Evolutionary conservation across 1,140 invertebrate species (phyloP), one percentile per base, ranked within the genome.

Genomic region (Plutomurus gul): DNA sequence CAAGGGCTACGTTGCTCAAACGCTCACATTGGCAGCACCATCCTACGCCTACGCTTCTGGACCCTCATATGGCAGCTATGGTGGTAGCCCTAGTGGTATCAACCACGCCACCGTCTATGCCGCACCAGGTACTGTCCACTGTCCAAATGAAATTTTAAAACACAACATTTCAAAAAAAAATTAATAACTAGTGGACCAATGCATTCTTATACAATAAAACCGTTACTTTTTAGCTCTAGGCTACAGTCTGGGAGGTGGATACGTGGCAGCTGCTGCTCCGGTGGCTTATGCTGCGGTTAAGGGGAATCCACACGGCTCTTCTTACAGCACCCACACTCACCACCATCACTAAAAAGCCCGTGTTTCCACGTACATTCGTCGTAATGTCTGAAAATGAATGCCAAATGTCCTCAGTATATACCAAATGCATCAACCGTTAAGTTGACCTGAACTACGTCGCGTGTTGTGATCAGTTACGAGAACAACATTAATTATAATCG

Each of bases 1-100:
- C 73, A 79, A 79, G 73, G 73, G 30, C 30, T 79, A 79, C 46
- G 49, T 73, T 46, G 72, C 39, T 36, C 78, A 72, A 39, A 79
- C 78, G 20, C 37, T 79, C 33, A 65, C 27, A n/a, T 65, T 79
- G 30, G 46, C 51, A 18, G 33, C 72, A 36, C 75, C 80, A 33
- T 27, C 72, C 36, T 37, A 72, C 22, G 80, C 75, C 13, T 77
- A 79, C 43, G 72, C 72, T 30, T 11, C 40, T 65, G 76, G 71
- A 71, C 65, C 78, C 27, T 60, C 75, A 7, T 49, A 18, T 7
- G 1, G n/a, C 33, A 22, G 39, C 27, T 43, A 70, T 30, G 74
- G 56, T 7, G 30, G 8, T 37, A n/a, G n/a, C n/a, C 13, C 65
- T 25, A 65, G 51, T n/a, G 70, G 74, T 0, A 47, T 80, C n/a